These are phyloP conservation scores for Heptranchias perlo DNA, from an alignment of 2,113 vertebrate species.

Conservation along the genomic window DNA sequence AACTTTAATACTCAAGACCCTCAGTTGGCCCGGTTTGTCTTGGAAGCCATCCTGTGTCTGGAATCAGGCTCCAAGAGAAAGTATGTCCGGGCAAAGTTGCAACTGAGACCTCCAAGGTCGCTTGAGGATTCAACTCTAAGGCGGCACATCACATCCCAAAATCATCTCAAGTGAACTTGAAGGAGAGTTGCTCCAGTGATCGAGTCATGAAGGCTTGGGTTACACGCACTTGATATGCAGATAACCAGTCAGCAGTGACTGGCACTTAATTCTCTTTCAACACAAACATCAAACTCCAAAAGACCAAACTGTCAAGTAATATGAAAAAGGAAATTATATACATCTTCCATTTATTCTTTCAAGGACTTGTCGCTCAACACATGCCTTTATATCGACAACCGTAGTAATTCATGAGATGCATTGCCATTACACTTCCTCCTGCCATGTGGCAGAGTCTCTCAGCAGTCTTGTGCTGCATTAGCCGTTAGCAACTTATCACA, in stretches of 20 bases:
- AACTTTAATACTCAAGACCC: background rate
- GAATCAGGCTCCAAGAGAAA: background rate
- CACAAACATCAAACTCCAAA: background rate
- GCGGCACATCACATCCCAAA: background rate
- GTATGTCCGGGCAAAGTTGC: background rate
- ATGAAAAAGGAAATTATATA: background rate
- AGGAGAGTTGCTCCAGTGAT: background rate
- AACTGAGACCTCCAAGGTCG: background rate
- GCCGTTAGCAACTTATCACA: background rate
- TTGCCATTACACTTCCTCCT: background rate
- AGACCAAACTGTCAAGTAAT: background rate
- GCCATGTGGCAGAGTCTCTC: background rate
- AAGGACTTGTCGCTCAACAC: background rate
- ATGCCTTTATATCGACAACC: background rate
- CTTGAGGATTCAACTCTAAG: background rate
- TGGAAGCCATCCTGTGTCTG: background rate
- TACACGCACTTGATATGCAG: background rate
- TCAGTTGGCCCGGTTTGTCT: background rate
- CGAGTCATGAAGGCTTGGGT: background rate
- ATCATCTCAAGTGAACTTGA: background rate
- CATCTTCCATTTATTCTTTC: background rate
- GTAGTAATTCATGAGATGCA: background rate
- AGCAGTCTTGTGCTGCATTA: background rate
- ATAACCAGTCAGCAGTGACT: background rate
- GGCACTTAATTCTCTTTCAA: background rate